Base-by-base conservation (phyloP, 2,888 invertebrate species). In the Eutolmus rufibarbis region DNA sequence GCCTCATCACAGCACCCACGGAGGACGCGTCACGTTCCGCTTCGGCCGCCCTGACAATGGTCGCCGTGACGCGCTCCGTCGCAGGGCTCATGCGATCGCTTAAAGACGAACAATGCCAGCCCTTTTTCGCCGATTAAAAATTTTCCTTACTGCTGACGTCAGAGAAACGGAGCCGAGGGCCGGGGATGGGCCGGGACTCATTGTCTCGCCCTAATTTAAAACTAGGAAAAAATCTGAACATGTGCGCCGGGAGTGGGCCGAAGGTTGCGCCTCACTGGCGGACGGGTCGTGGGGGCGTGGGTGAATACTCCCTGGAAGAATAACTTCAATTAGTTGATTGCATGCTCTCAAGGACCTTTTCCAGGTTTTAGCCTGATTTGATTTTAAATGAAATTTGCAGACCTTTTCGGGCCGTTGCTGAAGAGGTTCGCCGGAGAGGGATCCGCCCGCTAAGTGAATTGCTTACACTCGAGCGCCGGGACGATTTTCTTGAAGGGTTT, bases 281-380 rank as follows among this genome's bases (percentile, higher is more conserved):
- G 51, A 1, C 40, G 5, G 34, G 19, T 31, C 43, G 74, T 19
- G 77, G 77, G 57, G 57, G 57, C 56, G 86, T 87, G 78, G 81
- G 78, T 81, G 74, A 81, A 81, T 85, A 56, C 74, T 85, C 74
- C 28, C 74, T 74, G 37, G 77, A 87, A 85, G 40, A 87, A 87
- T 87, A 57, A 85, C 74, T 84, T 87, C 87, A 87, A 87, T 87
- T 87, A 87, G 87, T 87, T 87, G 87, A 87, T 87, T 87, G 87
- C 84, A 87, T 87, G 81, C 79, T 86, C 66, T 78, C 43, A 86
- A 86, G 86, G 66, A 86, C 86, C 86, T 86, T 86, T 86, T 86
- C 56, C 57, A 66, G 78, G 86, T 78, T 79, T 86, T 79, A 86
- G 28, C 78, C 79, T 86, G 86, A 86, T 86, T 86, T 79, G 86